Evolutionary conservation across 1,140 invertebrate species (phyloP), one percentile per base, ranked within the genome.

Genomic region (Cyclina sinensis): DNA sequence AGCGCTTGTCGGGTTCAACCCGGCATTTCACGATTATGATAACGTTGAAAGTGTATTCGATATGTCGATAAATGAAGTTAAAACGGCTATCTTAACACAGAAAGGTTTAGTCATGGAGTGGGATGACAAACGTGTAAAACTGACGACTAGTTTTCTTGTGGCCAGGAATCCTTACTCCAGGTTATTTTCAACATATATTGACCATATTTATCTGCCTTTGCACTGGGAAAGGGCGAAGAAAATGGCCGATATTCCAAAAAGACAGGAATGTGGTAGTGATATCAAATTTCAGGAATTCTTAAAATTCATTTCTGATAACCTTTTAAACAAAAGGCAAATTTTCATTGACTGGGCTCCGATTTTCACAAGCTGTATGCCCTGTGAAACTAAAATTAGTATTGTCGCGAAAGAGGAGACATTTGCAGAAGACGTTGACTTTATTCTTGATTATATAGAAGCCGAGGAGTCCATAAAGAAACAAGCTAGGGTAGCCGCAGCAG

Each of bases 331-430:
- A 79, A 39, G 24, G 3, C 27, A 27, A 4, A 4, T 32, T 16
- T 43, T 51, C 32, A 18, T 54, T 1, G 16, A 79, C 27, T 79
- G 76, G 76, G 43, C 76, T 9, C 76, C 76, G 3, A 79, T 79
- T 27, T 79, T 54, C 21, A 43, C 43, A 43, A 43, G 14, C 43
- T 79, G 76, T 79, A 14, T 32, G 11, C 76, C 76, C 1, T 79
- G 76, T 79, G 51, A 79, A 35, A 18, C 46, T 46, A 30, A 57
- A 24, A 79, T 79, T 14, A 46, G 48, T 24, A 79, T 79, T 32
- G 43, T 79, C 2, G 76, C 76, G 11, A 79, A 79, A 43, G 30
- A 54, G 21, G 76, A 79, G 54, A 54, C 76, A 46, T 79, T 79
- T 24, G 21, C 27, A 1, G 76, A 79, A 12, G 76, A 79, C n/a